Base-by-base conservation (phyloP, 2,113 vertebrate species). In the Eolophus roseicapilla region DNA sequence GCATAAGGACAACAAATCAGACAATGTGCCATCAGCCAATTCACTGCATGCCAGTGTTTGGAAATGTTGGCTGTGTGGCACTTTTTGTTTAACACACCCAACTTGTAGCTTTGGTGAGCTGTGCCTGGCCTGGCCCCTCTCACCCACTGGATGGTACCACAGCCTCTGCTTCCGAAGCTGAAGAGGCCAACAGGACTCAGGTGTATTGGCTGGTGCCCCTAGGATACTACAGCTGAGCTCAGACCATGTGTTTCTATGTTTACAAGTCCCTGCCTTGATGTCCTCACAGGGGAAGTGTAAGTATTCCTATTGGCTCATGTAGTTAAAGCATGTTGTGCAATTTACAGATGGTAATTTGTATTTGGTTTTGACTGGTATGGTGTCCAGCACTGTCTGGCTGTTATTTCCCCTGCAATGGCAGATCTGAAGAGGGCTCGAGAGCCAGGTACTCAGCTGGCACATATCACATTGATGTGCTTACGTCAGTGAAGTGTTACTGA, bases 51-150 rank as follows among this genome's bases (percentile, higher is more conserved):
- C 39, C 73, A 31, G 21, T 8, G 7, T 78, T 88, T 84, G 68
- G 39, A 81, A 95, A 68, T 71, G 39, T 82, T 94, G 93, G 86
- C 92, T 57, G 2, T 13, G 69, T 31, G 13, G 27, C 33, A 82
- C 19, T 69, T 77, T 88, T 88, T 96, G 29, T 91, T 68, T 71
- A 74, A 44, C 28, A 27, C 8, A 14, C 19, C 15, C 63, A 88
- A 9, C 20, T 62, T 37, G 17, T 14, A 82, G 31, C 39, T 78
- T n/a, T 55, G 39, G 46, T 64, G 81, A 93, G 47, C 55, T 83
- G n/a, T 35, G 37, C 39, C 46, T 75, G 63, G 12, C 17, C 55
- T 64, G 52, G 35, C 25, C 60, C 24, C 20, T 71, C 29, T 92
- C 74, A 31, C 24, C 13, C 62, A 79, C 77, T 73, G 44, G 9